Evolutionary conservation across 2,888 invertebrate species (phyloP).

Genomic region (Himalopsyche tibetana): DNA sequence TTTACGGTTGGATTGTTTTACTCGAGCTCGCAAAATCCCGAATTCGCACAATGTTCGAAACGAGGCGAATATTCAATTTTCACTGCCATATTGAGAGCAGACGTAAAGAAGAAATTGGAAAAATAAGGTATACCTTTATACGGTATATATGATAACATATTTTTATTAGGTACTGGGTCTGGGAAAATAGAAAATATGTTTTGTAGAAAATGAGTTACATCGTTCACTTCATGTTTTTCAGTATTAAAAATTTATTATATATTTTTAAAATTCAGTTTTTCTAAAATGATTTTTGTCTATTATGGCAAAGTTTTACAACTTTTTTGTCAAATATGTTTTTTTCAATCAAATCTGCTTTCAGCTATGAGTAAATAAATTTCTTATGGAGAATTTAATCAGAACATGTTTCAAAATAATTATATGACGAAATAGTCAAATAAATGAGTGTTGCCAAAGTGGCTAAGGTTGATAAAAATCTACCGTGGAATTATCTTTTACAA

Average conservation of each 20-base stretch:
- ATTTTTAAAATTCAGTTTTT: not conserved
- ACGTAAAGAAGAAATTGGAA: conserved; percentile 48
- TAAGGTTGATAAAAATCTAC: no score
- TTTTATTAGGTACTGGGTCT: not conserved
- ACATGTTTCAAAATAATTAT: no score
- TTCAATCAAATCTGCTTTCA: no score
- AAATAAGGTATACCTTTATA: conserved; percentile 44
- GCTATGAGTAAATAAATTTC: no score
- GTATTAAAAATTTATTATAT: not conserved
- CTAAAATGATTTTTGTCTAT: no score
- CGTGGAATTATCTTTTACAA: no score
- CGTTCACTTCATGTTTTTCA: conserved; percentile 4
- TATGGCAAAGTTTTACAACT: no score
- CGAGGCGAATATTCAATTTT: conserved; percentile 53
- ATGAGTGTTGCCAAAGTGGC: no score
- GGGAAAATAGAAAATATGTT: not conserved
- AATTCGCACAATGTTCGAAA: conserved; percentile 38
- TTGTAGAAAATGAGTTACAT: not conserved
- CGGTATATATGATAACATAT: not conserved
- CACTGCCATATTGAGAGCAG: conserved; percentile 44
- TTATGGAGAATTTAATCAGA: no score
- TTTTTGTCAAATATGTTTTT: no score
- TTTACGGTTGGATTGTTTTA: conserved; percentile 34
- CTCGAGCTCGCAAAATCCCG: conserved; percentile 21
- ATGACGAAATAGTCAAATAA: no score